Evolutionary conservation across 2,888 invertebrate species (phyloP), one percentile per base, ranked within the genome.

Genomic region (Synanthedon tipuliformis): DNA sequence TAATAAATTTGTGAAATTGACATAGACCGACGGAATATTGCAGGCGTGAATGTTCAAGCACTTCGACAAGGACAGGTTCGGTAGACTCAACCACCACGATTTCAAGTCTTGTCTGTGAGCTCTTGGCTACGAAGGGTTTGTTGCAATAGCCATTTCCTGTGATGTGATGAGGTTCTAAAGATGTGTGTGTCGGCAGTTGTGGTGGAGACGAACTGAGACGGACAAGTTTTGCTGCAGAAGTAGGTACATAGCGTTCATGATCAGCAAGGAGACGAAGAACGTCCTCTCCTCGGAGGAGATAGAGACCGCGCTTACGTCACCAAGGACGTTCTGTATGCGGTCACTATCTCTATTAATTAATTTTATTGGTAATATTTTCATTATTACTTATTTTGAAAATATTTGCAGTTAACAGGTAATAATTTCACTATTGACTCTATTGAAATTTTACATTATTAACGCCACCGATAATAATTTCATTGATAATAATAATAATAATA

Each of bases 171-270:
- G 15, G 23, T 13, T 13, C n/a, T 13, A 7, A 15, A 55, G 52
- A 4, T 53, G 73, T 10, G 23, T 23, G 5, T 54, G 13, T n/a
- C 50, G 0, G 13, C 73, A 90, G 95, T 95, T 81, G 91, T 94
- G 60, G 96, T 96, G 48, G 96, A 96, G 82, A 95, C 95, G 57
- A 96, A 96, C 82, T 91, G 99, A 69, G 99, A 99, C 84, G 99
- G 99, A 48, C 94, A 96, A 72, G 98, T 99, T 98, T 23, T 98
- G 3, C 90, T 99, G 61, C 99, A 99, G 89, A 99, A 99, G 82
- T n/a, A n/a, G n/a, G n/a, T 99, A 99, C 89, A 99, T 99, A 97
- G 98, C 98, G 61, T 99, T 99, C 88, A 99, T 99, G 99, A 99
- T 99, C 79, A 98, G 97, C 81, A 97, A 99, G 85, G 99, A 99